Conservation (phyloP, 2,113 vertebrate species). For the Chaetura pelagica region DNA sequence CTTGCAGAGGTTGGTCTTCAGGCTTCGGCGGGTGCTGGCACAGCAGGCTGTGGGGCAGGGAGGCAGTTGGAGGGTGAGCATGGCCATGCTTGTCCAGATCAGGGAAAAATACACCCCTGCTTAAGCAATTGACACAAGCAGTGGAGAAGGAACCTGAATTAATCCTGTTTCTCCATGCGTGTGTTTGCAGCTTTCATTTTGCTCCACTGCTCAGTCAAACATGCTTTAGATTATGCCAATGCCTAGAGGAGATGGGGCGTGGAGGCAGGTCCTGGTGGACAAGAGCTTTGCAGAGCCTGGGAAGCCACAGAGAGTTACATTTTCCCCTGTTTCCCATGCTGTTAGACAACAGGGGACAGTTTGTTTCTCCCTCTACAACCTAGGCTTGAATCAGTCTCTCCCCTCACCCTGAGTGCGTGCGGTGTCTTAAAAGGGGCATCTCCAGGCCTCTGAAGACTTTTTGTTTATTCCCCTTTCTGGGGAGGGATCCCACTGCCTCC, state of each 20-base stretch:
- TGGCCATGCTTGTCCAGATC: rapidly evolving
- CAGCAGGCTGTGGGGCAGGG: conserved; percentile 43
- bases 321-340: background rate
- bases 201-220: background rate
- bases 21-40: conserved; percentile 69
- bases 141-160: rapidly evolving
- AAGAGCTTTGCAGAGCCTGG: background rate
- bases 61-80: background rate
- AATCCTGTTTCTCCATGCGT: rapidly evolving
- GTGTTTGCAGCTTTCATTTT: background rate
- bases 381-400: background rate
- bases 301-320: rapidly evolving
- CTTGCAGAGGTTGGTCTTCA: conserved; percentile 85
- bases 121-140: rapidly evolving
- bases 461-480: background rate
- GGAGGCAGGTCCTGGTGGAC: background rate
- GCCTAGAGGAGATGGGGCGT: background rate
- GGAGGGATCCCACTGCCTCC: background rate
- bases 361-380: background rate
- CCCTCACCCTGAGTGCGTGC: background rate
- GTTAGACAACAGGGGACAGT: background rate
- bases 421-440: rapidly evolving
- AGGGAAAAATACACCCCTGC: rapidly evolving
- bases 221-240: background rate
- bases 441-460: rapidly evolving